Percentiles rank a stretch among this genome's conserved stretches.
Conservation (phyloP, 2,888 invertebrate species). For the Acanthosoma haemorrhoidale region DNA sequence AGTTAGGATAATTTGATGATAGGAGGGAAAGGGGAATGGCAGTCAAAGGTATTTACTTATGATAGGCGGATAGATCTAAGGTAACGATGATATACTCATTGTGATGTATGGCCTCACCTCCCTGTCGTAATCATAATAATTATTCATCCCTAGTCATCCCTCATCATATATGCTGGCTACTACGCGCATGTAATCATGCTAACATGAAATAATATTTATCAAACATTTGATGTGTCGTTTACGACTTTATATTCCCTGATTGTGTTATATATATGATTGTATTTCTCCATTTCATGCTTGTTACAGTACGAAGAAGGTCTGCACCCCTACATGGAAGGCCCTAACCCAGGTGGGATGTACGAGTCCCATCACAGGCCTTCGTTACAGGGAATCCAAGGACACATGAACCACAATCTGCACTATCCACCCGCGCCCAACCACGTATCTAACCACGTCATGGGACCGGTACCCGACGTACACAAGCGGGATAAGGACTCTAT, state of each 20-base stretch:
- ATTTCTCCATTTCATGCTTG: conserved; percentile 19
- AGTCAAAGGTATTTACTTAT: no score
- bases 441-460: conserved; percentile 77
- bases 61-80: no score
- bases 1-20: no score
- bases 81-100: no score
- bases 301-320: conserved; percentile 93
- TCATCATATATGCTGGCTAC: not conserved
- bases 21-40: no score
- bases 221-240: not conserved
- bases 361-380: conserved; percentile 58
- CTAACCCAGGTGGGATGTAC: conserved; percentile 56
- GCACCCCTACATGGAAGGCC: conserved; percentile 82
- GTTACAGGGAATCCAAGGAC: conserved; percentile 55
- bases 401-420: conserved; percentile 56
- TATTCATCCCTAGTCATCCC: no score
- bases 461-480: conserved; percentile 77
- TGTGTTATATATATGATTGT: not conserved
- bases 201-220: not conserved
- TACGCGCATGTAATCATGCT: not conserved
- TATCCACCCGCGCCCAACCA: conserved; percentile 63
- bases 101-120: no score
- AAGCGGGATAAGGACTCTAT: conserved; percentile 98
- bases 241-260: not conserved
- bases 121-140: no score